A percentile compares a stretch with the other conserved stretches of the same genome.
Evolutionary conservation across 1,140 invertebrate genomes (phyloP).

Genomic region (Drosophila arawakana): DNA sequence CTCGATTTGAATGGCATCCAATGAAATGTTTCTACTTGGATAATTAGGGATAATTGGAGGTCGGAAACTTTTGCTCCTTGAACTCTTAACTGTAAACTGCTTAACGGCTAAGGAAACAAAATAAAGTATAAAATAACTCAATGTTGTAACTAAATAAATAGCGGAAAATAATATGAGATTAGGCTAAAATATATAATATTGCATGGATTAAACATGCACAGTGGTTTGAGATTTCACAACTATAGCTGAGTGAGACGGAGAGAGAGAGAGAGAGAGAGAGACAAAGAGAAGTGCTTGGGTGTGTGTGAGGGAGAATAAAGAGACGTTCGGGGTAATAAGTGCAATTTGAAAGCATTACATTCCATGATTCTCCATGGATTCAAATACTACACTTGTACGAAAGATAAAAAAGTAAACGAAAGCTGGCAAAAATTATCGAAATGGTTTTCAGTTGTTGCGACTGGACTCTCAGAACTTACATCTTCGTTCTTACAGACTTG

Average conservation of each 20-base stretch:
- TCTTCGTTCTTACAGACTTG: constrained; percentile 92
- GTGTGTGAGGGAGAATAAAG: constrained; percentile 7
- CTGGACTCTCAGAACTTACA: constrained; percentile 89
- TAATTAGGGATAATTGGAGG: background rate
- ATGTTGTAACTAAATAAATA: constrained; percentile 5
- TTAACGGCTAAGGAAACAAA: constrained; percentile 13
- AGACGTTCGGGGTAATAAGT: constrained; percentile 15
- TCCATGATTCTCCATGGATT: constrained; percentile 24
- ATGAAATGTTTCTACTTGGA: constrained; percentile 32
- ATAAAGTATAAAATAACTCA: constrained; percentile 6
- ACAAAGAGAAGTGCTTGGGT: background rate
- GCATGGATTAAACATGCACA: constrained; percentile 44
- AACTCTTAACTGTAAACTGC: constrained; percentile 10
- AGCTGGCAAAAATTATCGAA: constrained; percentile 27
- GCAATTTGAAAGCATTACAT: constrained; percentile 46
- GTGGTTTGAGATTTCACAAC: constrained; percentile 2
- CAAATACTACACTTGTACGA: constrained; percentile 12
- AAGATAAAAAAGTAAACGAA: constrained; percentile 30
- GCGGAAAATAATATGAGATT: background rate
- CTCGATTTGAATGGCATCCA: constrained; percentile 45
- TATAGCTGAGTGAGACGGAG: constrained; percentile 7
- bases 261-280: constrained; percentile 6
- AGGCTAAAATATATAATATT: constrained; percentile 24
- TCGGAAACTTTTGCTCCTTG: constrained; percentile 12
- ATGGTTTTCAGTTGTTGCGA: constrained; percentile 17